Percentiles rank a stretch among this genome's conserved stretches.
Evolutionary conservation across 2,113 vertebrate genomes (phyloP).

Genomic region (Monopterus albus): DNA sequence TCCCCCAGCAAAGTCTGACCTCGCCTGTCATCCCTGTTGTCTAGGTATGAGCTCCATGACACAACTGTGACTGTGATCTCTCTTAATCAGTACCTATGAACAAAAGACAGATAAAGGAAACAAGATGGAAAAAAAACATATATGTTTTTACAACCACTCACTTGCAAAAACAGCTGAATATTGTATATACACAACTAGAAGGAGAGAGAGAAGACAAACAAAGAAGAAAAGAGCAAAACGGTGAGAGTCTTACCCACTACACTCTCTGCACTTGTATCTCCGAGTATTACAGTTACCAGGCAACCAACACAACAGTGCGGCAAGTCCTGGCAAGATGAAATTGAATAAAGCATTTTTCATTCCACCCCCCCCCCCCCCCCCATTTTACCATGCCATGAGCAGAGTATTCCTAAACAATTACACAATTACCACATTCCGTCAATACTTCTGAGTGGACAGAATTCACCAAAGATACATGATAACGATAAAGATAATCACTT

Average conservation of each 20-base stretch:
- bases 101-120: not conserved
- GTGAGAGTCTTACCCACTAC: slow-evolving; percentile 45
- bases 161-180: slow-evolving; percentile 1
- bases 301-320: slow-evolving; percentile 72
- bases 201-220: slow-evolving; percentile 17
- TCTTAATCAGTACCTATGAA: slow-evolving; percentile 19
- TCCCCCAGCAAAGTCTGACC: slow-evolving; percentile 55
- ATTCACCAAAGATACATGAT: slow-evolving; percentile 12
- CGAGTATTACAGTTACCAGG: slow-evolving; percentile 73
- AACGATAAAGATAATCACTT: too few relatives aligned
- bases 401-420: slow-evolving; percentile 58
- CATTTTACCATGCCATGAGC: slow-evolving; percentile 57
- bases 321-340: slow-evolving; percentile 64
- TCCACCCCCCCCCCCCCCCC: slow-evolving; percentile 41
- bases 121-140: not conserved
- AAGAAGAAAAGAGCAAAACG: slow-evolving; percentile 24
- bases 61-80: slow-evolving; percentile 55
- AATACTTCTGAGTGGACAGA: slow-evolving; percentile 32
- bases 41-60: slow-evolving; percentile 53
- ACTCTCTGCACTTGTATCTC: slow-evolving; percentile 50
- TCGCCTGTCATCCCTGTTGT: slow-evolving; percentile 55
- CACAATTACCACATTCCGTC: slow-evolving; percentile 38
- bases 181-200: not conserved
- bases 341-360: slow-evolving; percentile 73
- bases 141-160: slow-evolving; percentile 17